A percentile compares a stretch with the other conserved stretches of the same genome.
Conservation (phyloP, 2,797 vertebrate species). For the Coregonus suidteri region DNA sequence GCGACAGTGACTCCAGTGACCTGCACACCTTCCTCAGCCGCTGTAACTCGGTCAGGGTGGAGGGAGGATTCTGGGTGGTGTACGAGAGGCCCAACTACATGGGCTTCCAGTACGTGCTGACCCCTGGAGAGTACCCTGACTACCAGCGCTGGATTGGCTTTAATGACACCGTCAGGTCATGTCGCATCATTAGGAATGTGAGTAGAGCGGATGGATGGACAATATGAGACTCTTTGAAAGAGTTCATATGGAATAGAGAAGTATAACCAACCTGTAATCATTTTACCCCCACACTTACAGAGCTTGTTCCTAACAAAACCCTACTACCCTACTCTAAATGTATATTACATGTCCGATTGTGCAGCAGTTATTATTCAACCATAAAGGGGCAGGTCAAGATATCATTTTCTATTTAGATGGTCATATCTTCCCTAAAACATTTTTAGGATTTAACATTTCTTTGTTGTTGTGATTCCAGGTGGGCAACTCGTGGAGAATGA, state of each 20-base stretch:
- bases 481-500: conserved; percentile 32
- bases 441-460: no score
- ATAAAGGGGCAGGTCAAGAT: no score
- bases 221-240: conserved; percentile 25
- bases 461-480: conserved; percentile 20
- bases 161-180: conserved; percentile 63
- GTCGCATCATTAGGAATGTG: conserved; percentile 57
- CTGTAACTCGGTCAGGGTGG: conserved; percentile 46
- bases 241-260: conserved; percentile 41
- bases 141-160: conserved; percentile 68
- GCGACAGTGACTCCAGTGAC: conserved; percentile 33
- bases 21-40: conserved; percentile 37
- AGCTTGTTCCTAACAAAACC: no score
- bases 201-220: conserved; percentile 57
- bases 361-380: no score
- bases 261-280: no score
- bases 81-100: conserved; percentile 42
- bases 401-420: no score
- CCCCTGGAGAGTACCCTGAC: conserved; percentile 59
- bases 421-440: no score
- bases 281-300: conserved; percentile 49
- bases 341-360: no score
- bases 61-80: conserved; percentile 41
- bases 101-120: conserved; percentile 44
- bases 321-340: no score